Evolutionary conservation across 2,888 invertebrate species (phyloP).

Genomic region (Tipula lateralis): DNA sequence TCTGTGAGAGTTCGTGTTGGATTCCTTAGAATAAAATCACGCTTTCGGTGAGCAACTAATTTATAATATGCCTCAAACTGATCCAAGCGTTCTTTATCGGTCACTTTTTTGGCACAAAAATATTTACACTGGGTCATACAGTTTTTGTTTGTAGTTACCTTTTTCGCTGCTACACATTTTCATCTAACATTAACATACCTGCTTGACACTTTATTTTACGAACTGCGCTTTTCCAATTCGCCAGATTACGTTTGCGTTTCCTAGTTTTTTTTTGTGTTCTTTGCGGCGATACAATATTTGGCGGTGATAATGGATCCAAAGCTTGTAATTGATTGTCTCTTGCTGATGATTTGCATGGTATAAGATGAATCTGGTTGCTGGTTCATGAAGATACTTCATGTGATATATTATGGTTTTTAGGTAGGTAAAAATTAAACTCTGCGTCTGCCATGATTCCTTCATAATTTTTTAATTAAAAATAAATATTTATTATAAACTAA

Average conservation of each 20-base stretch:
- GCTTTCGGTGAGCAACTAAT: not conserved
- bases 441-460: not conserved
- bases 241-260: not conserved
- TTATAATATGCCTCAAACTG: no score
- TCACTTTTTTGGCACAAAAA: no score
- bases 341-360: no score
- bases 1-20: not conserved
- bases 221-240: not conserved
- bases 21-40: not conserved
- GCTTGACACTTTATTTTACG: not conserved
- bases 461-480: no score
- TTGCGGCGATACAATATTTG: not conserved
- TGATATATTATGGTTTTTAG: not conserved
- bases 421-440: not conserved
- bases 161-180: not conserved
- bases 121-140: not conserved
- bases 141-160: not conserved
- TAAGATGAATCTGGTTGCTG: not conserved
- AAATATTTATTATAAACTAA: no score
- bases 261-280: not conserved
- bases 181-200: not conserved
- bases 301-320: not conserved
- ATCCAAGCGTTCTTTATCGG: no score
- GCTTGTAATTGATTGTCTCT: no score
- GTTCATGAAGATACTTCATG: not conserved